A percentile compares a stretch with the other conserved stretches of the same genome.
phyloP scores from a whole-genome alignment of 1,140 invertebrate species.

The Alviniconcha marisindica region DNA sequence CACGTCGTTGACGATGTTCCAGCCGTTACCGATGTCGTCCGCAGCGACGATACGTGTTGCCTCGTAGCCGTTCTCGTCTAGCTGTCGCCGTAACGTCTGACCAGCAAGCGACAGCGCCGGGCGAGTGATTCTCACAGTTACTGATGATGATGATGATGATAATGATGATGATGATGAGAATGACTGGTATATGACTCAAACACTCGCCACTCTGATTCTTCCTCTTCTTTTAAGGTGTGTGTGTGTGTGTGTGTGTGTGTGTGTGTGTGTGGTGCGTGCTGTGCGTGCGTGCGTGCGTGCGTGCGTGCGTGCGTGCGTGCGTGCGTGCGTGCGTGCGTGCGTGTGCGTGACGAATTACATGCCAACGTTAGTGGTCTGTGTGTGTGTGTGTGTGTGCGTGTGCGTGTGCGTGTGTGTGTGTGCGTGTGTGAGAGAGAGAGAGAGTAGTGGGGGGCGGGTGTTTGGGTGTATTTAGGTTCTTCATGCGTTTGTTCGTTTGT shows the following conservation, averaged over 20 bases:
- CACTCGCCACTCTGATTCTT: too few relatives aligned
- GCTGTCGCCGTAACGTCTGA: constrained; percentile 55
- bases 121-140: too few relatives aligned
- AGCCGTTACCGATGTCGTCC: constrained; percentile 57
- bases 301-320: not conserved
- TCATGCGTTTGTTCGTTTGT: too few relatives aligned
- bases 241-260: not conserved
- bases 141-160: too few relatives aligned
- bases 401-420: not conserved
- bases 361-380: not conserved
- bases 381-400: constrained; percentile 9
- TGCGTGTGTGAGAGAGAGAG: too few relatives aligned
- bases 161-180: too few relatives aligned
- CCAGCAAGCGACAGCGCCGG: not conserved
- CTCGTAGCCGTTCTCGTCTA: constrained; percentile 55
- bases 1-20: constrained; percentile 55
- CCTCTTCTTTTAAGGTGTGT: too few relatives aligned
- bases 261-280: not conserved
- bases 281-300: not conserved
- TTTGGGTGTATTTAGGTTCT: too few relatives aligned
- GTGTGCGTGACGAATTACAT: not conserved
- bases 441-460: too few relatives aligned
- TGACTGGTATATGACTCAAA: not conserved
- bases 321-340: too few relatives aligned
- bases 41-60: constrained; percentile 66